Percentiles rank a stretch among this genome's conserved stretches.
These are phyloP conservation scores for Stichodactyla helianthus DNA, from an alignment of 64 coral and sea anemone species.

Conservation along the genomic window DNA sequence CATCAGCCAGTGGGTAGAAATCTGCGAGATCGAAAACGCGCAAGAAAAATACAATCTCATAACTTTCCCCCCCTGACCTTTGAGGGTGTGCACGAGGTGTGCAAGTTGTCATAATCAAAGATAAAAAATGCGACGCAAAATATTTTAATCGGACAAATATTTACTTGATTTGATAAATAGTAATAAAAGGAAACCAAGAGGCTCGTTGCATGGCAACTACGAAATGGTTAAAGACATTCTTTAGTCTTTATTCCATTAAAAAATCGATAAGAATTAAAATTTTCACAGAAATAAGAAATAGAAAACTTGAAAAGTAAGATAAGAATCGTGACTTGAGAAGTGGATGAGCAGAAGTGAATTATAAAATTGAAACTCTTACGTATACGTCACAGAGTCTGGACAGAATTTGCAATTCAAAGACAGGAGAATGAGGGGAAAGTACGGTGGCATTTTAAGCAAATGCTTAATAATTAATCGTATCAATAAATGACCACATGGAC, in stretches of 20 bases:
- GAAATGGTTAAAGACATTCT: neutral
- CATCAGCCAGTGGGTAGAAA: too few species aligned
- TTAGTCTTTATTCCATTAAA: neutral
- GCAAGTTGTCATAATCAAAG: neutral
- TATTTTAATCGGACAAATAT: neutral
- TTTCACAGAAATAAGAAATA: neutral
- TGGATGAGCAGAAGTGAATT: neutral
- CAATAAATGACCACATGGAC: conserved; percentile 5
- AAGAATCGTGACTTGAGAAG: neutral
- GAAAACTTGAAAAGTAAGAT: neutral
- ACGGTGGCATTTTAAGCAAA: neutral
- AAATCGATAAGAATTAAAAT: neutral
- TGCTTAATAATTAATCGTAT: neutral
- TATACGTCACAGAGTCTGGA: neutral
- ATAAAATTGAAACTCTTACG: neutral
- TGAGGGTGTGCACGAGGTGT: conserved; percentile 11
- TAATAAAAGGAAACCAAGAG: neutral
- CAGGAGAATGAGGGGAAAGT: too few species aligned
- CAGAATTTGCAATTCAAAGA: too few species aligned
- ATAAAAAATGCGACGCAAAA: neutral
- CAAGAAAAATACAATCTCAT: neutral
- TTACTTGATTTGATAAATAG: neutral
- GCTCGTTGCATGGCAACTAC: neutral
- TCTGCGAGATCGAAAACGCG: neutral
- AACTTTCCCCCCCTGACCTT: neutral